Conservation (phyloP, 2,113 vertebrate genomes). For the Sitta europaea region DNA sequence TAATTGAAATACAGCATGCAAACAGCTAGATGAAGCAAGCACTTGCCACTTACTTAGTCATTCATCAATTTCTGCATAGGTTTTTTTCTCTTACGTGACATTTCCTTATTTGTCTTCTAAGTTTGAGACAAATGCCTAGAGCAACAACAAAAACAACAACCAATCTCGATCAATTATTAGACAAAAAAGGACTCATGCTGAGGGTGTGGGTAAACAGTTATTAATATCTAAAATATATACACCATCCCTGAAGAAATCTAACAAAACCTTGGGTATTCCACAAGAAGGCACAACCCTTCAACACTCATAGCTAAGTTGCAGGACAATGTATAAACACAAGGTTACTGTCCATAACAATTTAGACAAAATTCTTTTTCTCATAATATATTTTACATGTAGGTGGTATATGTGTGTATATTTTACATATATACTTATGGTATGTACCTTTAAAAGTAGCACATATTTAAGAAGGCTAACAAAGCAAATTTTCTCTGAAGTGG, state of each 20-base stretch:
- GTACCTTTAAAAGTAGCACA: neutral
- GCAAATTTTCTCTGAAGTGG: rapidly evolving
- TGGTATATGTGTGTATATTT: neutral
- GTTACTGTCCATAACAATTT: neutral
- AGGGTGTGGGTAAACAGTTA: neutral
- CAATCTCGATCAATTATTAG: neutral
- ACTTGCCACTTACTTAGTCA: neutral
- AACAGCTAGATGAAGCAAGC: neutral
- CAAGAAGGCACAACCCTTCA: neutral
- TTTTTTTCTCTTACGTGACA: neutral
- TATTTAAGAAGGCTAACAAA: neutral
- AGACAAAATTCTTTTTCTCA: neutral
- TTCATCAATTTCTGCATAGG: neutral
- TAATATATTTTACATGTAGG: neutral
- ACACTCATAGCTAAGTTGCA: neutral
- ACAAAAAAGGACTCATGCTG: neutral
- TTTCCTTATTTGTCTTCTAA: neutral
- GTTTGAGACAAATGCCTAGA: neutral
- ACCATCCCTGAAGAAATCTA: neutral
- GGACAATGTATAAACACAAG: neutral
- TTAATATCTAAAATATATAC: neutral
- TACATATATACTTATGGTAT: neutral
- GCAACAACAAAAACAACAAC: neutral
- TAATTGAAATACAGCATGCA: neutral
- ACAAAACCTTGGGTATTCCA: neutral